phyloP scores from a whole-genome alignment of 1,140 invertebrate species.

The Drosophila orosa region DNA sequence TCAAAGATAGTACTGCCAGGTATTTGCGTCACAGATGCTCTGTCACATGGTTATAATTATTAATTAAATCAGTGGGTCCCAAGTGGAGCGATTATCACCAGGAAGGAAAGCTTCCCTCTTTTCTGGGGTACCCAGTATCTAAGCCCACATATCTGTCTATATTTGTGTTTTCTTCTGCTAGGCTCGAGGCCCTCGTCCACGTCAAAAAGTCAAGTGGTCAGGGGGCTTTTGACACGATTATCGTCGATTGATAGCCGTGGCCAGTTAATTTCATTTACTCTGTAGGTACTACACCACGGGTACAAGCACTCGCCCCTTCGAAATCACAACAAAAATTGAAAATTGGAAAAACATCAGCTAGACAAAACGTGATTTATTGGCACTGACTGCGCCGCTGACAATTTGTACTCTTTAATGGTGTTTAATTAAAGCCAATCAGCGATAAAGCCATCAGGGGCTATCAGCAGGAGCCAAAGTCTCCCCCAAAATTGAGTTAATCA shows the following conservation, averaged over 20 bases:
- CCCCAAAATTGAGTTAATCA: conserved; percentile 56
- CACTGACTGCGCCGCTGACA: conserved; percentile 61
- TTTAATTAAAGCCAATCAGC: conserved; percentile 81
- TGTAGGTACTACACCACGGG: conserved; percentile 33
- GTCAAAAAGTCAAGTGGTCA: conserved; percentile 45
- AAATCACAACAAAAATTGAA: conserved; percentile 27
- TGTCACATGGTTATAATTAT: conserved; percentile 78
- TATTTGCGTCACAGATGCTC: conserved; percentile 64
- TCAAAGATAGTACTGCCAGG: conserved; percentile 35
- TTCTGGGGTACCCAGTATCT: conserved; percentile 10
- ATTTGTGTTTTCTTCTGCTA: conserved; percentile 12
- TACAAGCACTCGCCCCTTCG: conserved; percentile 40
- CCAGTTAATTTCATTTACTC: conserved; percentile 76
- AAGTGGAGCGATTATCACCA: conserved; percentile 29
- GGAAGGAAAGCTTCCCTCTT: neutral
- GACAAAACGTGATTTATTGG: conserved; percentile 77
- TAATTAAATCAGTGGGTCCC: conserved; percentile 70
- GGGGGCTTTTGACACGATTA: conserved; percentile 68
- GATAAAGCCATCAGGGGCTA: conserved; percentile 64
- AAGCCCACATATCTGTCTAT: conserved; percentile 16
- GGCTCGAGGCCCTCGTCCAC: conserved; percentile 34
- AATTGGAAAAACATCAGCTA: conserved; percentile 67
- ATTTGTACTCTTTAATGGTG: conserved; percentile 76
- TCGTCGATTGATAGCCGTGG: conserved; percentile 48
- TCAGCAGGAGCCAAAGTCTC: conserved; percentile 65